phyloP scores from a whole-genome alignment of 2,113 vertebrate species.

The Campylomormyrus numenius region DNA sequence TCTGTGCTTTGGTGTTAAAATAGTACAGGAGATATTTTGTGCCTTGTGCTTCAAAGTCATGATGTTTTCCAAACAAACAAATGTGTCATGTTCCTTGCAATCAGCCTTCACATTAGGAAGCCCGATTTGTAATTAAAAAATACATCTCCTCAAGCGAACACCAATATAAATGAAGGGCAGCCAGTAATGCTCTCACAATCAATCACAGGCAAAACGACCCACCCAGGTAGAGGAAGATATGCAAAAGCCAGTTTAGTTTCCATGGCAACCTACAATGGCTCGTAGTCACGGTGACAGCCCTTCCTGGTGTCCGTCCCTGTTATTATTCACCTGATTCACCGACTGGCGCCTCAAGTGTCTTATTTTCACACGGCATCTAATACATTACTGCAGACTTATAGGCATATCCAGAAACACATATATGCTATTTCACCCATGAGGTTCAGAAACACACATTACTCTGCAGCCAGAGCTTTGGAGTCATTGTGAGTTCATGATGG shows the following conservation, averaged over 20 bases:
- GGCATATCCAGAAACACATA: background rate
- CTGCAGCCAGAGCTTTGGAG: background rate
- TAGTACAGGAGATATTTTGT: conserved; percentile 38
- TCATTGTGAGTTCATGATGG: background rate
- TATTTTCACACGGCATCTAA: conserved; percentile 21
- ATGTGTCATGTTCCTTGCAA: background rate
- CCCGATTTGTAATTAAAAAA: background rate
- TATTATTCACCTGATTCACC: background rate
- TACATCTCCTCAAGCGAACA: background rate
- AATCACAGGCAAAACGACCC: background rate
- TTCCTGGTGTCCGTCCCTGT: background rate
- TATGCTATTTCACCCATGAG: background rate
- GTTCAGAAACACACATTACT: background rate
- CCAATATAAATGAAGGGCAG: background rate
- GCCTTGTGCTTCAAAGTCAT: conserved; percentile 46
- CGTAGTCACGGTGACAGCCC: background rate
- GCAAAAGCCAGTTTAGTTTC: background rate
- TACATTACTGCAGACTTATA: conserved; percentile 19
- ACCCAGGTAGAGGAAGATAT: background rate
- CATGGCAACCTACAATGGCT: conserved; percentile 2
- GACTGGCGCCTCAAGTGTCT: conserved; percentile 15
- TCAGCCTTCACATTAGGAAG: background rate
- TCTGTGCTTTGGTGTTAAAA: conserved; percentile 18
- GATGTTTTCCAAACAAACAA: conserved; percentile 5
- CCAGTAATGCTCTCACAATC: background rate